phyloP scores from a whole-genome alignment of 2,888 invertebrate genomes.

The Cyrtodaria siliqua region DNA sequence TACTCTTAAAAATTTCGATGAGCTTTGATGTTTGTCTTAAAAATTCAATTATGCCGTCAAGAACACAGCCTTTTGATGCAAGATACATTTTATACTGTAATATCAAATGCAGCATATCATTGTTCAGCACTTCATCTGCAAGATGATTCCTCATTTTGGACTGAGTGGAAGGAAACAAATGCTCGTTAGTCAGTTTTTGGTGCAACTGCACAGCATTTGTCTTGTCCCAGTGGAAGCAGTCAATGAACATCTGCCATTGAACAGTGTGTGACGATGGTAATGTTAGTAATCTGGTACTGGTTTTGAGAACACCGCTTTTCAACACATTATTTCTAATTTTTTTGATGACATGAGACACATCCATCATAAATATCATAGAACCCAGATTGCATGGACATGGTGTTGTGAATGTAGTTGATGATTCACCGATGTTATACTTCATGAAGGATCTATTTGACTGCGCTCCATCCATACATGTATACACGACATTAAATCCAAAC shows the following conservation, averaged over 20 bases:
- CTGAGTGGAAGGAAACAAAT: conserved; percentile 40
- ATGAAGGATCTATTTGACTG: conserved; percentile 39
- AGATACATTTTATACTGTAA: conserved; percentile 18
- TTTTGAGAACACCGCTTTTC: conserved; percentile 42
- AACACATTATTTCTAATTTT: conserved; percentile 59
- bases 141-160: conserved; percentile 58
- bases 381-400: conserved; percentile 26
- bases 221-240: conserved; percentile 58
- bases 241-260: conserved; percentile 58
- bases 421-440: conserved; percentile 31
- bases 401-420: conserved; percentile 13
- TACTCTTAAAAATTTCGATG: conserved; percentile 28
- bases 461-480: conserved; percentile 46
- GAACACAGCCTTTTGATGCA: conserved; percentile 30
- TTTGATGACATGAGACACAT: conserved; percentile 55
- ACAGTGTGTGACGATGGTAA: conserved; percentile 16
- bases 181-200: conserved; percentile 47
- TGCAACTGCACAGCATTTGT: conserved; percentile 49
- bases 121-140: conserved; percentile 57
- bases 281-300: conserved; percentile 26
- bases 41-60: conserved; percentile 39
- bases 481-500: conserved; percentile 28
- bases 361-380: conserved; percentile 40
- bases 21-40: conserved; percentile 30
- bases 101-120: conserved; percentile 53